These are phyloP conservation scores for Meiosimyza decipiens DNA, from an alignment of 2,888 invertebrate genomes.

Conservation along the genomic window DNA sequence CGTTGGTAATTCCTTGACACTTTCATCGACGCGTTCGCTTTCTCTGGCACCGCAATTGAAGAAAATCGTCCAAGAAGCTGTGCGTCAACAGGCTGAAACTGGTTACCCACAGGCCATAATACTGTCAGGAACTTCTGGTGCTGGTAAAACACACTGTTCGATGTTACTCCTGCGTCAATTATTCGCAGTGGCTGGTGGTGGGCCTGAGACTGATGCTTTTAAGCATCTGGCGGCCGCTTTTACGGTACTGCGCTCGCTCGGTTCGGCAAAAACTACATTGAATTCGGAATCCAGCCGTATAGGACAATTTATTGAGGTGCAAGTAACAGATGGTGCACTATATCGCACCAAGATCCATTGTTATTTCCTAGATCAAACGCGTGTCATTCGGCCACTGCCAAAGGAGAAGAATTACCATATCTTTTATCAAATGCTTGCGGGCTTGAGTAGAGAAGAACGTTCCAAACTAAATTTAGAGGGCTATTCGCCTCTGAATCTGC, in stretches of 20 bases:
- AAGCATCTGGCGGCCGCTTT: slow-evolving; percentile 96
- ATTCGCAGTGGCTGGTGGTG: slow-evolving; percentile 94
- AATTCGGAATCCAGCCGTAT: slow-evolving; percentile 95
- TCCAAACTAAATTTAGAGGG: slow-evolving; percentile 89
- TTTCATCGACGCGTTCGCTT: slow-evolving; percentile 81
- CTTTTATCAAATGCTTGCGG: slow-evolving; percentile 95
- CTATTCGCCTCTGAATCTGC: slow-evolving; percentile 82
- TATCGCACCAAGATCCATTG: slow-evolving; percentile 97
- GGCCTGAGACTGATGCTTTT: slow-evolving; percentile 94
- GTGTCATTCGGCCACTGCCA: slow-evolving; percentile 86
- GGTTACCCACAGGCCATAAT: slow-evolving; percentile 96
- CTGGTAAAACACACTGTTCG: slow-evolving; percentile 93
- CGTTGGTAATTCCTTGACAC: slow-evolving; percentile 86
- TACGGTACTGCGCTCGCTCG: slow-evolving; percentile 90
- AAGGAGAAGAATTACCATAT: slow-evolving; percentile 96
- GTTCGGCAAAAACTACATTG: slow-evolving; percentile 88
- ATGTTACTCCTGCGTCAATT: slow-evolving; percentile 90
- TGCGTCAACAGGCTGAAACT: slow-evolving; percentile 92
- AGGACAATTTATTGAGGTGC: slow-evolving; percentile 96
- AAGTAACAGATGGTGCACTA: slow-evolving; percentile 93
- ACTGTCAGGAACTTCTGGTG: slow-evolving; percentile 89
- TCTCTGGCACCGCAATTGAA: slow-evolving; percentile 84
- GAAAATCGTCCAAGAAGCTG: slow-evolving; percentile 90
- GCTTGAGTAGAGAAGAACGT: slow-evolving; percentile 86
- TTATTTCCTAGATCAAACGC: slow-evolving; percentile 93